Evolutionary conservation across 2,888 invertebrate species (phyloP), one percentile per base, ranked within the genome.

Genomic region (Luperina nickerlii): DNA sequence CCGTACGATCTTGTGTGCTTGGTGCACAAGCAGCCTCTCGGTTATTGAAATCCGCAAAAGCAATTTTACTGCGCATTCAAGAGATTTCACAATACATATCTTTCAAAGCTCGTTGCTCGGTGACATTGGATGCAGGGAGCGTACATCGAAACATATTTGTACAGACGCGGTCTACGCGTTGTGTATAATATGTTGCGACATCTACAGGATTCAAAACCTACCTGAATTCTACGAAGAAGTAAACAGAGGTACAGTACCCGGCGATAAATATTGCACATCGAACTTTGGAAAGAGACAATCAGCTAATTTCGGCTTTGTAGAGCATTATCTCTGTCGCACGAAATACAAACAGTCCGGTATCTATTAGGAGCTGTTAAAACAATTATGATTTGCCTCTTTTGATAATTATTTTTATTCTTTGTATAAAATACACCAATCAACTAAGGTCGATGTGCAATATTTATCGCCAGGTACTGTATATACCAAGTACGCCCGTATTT

Each of bases 121-220:
- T 67, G 18, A 70, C 42, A 71, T 78, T 72, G 60, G 24, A 80
- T 57, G 45, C 81, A 81, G 27, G 7, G 54, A 69, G 27, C 2
- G 20, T 32, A n/a, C 11, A 32, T 13, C 24, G 24, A 51, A 70
- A 70, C 13, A 48, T 69, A 42, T 78, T 57, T n/a, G 20, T 57
- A 38, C 24, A 38, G 38, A 32, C 27, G 18, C 2, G 15, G 62
- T 27, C n/a, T 2, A 27, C 27, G 13, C 18, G 0, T 18, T 63
- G 8, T 63, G 27, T n/a, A n/a, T n/a, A 18, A 18, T 32, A 32
- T 18, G 2, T 63, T 32, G 27, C 18, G 5, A n/a, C 60, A 60
- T n/a, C 27, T 27, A 27, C 62, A 62, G 27, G 15, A 62, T 62
- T 27, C n/a, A 60, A n/a, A 60, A 60, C n/a, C 13, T 15, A 27